These are phyloP conservation scores for Hypotaenidia philippensis DNA, from an alignment of 2,797 vertebrate species.

Conservation along the genomic window DNA sequence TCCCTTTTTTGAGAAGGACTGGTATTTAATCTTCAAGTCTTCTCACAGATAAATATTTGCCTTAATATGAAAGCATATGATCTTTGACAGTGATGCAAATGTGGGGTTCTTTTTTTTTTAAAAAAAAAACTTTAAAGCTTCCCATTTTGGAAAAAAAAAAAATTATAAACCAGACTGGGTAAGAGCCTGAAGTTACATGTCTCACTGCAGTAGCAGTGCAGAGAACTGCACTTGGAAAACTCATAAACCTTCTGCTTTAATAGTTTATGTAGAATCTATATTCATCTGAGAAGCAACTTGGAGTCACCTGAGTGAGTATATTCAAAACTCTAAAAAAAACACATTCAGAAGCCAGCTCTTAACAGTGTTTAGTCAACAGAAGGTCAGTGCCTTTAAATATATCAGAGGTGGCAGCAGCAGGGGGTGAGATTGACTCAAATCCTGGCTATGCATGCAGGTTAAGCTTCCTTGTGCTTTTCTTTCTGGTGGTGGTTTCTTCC, in stretches of 20 bases:
- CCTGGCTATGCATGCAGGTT: neutral
- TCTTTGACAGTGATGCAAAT: neutral
- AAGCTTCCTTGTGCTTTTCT: neutral
- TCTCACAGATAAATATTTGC: neutral
- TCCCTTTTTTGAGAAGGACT: neutral
- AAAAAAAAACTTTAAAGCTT: neutral
- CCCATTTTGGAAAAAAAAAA: neutral
- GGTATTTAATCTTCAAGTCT: neutral
- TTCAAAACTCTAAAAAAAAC: neutral
- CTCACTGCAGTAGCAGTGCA: neutral
- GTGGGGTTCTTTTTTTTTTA: neutral
- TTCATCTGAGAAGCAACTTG: neutral
- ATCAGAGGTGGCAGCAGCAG: neutral
- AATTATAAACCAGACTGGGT: neutral
- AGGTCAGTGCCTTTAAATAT: neutral
- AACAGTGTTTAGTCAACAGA: neutral
- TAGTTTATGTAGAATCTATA: neutral
- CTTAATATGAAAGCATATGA: neutral
- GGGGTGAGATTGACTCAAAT: neutral
- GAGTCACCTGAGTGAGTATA: neutral
- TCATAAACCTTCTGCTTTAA: neutral
- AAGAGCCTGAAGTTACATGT: neutral
- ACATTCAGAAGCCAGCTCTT: neutral
- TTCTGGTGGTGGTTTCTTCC: neutral
- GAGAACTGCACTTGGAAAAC: neutral